A percentile compares a stretch with the other conserved stretches of the same genome.
phyloP scores from a whole-genome alignment of 2,888 invertebrate species.

The Polylopha cassiicola region DNA sequence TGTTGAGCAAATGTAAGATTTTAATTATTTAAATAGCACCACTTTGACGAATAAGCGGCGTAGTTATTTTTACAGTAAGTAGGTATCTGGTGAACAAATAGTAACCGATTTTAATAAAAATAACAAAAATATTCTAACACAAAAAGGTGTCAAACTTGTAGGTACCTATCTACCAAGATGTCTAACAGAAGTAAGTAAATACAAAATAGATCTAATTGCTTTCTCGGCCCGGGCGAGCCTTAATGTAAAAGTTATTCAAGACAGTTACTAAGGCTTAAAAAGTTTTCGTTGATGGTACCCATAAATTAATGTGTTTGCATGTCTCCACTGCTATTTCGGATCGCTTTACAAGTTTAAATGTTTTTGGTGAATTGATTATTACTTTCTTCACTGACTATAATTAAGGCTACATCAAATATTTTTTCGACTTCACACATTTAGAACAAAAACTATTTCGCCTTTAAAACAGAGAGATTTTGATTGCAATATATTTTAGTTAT shows the following conservation, averaged over 20 bases:
- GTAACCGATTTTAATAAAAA: constrained; percentile 12
- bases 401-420: too few relatives aligned
- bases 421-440: too few relatives aligned
- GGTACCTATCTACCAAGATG: constrained; percentile 36
- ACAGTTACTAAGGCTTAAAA: constrained; percentile 55
- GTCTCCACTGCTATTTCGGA: constrained; percentile 49
- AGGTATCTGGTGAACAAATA: too few relatives aligned
- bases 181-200: constrained; percentile 51
- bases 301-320: constrained; percentile 71
- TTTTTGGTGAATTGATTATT: constrained; percentile 24
- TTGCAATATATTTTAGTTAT: too few relatives aligned
- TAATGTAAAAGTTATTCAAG: constrained; percentile 70
- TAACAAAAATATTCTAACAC: constrained; percentile 35
- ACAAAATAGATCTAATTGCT: constrained; percentile 45
- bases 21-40: constrained; percentile 30
- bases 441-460: too few relatives aligned
- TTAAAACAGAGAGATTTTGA: too few relatives aligned
- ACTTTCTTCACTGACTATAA: too few relatives aligned
- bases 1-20: constrained; percentile 65
- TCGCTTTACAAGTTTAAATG: constrained; percentile 37
- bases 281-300: constrained; percentile 62
- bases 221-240: constrained; percentile 44
- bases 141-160: constrained; percentile 39
- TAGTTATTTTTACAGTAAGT: too few relatives aligned
- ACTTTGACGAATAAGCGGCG: not conserved